A percentile compares a stretch with the other conserved stretches of the same genome.
Conservation (phyloP, 2,797 vertebrate species). For the Lophius americanus region DNA sequence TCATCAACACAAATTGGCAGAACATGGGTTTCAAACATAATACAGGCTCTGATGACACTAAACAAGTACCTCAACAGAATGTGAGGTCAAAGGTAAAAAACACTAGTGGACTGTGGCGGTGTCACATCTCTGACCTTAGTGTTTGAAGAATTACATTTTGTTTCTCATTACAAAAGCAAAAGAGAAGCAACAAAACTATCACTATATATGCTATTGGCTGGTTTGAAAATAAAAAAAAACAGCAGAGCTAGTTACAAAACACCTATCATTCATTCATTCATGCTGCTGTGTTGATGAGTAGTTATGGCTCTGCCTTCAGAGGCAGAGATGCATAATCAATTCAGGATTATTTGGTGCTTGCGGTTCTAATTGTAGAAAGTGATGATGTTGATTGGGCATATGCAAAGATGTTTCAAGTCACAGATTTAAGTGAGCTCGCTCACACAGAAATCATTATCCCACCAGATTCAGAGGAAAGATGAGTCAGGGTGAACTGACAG, state of each 20-base stretch:
- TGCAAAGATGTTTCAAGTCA: conserved; percentile 4
- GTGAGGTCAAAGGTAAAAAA: conserved; percentile 9
- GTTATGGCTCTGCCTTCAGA: conserved; percentile 48
- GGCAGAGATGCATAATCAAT: conserved; percentile 45
- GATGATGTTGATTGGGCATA: conserved; percentile 11
- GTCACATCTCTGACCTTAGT: conserved; percentile 6
- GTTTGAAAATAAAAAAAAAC: conserved; percentile 12
- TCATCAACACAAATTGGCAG: too few species aligned
- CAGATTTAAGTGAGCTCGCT: background rate
- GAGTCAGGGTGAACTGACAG: conserved; percentile 21
- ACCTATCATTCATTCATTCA: conserved; percentile 60
- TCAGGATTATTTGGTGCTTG: conserved; percentile 38
- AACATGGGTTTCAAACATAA: conserved; percentile 11
- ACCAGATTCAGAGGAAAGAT: conserved; percentile 3
- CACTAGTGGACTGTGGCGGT: conserved; percentile 4
- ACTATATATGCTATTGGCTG: conserved; percentile 41
- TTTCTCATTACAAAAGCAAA: background rate
- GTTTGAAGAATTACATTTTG: conserved; percentile 13
- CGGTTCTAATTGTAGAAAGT: conserved; percentile 12
- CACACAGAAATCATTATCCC: background rate
- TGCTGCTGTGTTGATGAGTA: conserved; percentile 59
- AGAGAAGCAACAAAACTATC: background rate
- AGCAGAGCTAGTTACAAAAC: conserved; percentile 48
- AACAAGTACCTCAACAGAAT: conserved; percentile 2
- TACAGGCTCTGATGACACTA: conserved; percentile 7